Conservation (phyloP, 1,140 invertebrate species). For the Stenopsyche tienmushanensis region DNA sequence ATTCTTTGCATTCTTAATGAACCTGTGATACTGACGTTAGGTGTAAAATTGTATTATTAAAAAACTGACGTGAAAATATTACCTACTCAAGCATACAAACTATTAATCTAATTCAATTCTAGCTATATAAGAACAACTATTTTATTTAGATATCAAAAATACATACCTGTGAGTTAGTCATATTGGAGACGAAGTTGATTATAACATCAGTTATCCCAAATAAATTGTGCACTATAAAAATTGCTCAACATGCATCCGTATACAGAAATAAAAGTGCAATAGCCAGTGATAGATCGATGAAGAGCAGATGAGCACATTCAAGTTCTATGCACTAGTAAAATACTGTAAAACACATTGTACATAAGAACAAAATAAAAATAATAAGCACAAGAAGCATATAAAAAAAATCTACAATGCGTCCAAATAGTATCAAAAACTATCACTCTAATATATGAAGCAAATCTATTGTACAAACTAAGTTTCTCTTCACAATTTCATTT, state of each 20-base stretch:
- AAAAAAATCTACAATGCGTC: background rate
- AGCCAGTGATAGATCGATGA: background rate
- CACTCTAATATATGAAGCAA: background rate
- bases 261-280: background rate
- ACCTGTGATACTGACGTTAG: no score
- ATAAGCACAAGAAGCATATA: background rate
- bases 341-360: background rate
- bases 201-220: background rate
- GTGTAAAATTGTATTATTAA: no score
- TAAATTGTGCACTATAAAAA: constrained; percentile 1
- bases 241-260: background rate
- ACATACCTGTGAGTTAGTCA: constrained; percentile 56
- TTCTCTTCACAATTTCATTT: background rate
- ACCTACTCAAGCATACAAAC: no score
- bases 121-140: no score
- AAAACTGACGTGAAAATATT: no score
- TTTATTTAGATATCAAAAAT: no score
- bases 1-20: constrained; percentile 11
- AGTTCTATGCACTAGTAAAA: background rate
- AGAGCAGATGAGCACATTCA: background rate
- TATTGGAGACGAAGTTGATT: constrained; percentile 43
- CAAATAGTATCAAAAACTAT: background rate
- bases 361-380: constrained; percentile 5
- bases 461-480: background rate
- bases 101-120: no score